A percentile compares a stretch with the other conserved stretches of the same genome.
Evolutionary conservation across 2,888 invertebrate genomes (phyloP).

Genomic region (Diarsia mendica): DNA sequence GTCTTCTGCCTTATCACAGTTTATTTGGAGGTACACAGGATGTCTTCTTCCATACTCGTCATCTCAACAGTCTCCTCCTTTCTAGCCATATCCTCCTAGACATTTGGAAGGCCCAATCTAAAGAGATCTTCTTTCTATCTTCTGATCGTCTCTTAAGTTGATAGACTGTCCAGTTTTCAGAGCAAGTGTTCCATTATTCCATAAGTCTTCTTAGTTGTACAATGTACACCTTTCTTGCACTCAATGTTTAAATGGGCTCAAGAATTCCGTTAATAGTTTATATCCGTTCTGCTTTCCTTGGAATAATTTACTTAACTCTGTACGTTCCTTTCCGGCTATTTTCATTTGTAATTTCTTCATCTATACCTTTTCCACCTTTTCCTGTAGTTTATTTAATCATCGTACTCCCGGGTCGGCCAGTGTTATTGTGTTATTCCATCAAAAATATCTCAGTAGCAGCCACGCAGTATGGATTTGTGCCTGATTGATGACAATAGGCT

Average conservation of each 20-base stretch:
- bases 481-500: too few species aligned
- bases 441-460: too few species aligned
- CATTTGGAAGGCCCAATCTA: not conserved
- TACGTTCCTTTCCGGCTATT: not conserved
- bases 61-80: not conserved
- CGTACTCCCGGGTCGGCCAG: not conserved
- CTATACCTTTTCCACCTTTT: not conserved
- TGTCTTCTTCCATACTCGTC: too few species aligned
- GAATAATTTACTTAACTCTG: constrained; percentile 17
- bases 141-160: not conserved
- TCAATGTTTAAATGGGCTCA: constrained; percentile 14
- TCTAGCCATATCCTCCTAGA: not conserved
- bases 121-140: not conserved
- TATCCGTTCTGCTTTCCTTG: constrained; percentile 40
- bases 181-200: not conserved
- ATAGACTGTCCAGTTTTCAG: not conserved
- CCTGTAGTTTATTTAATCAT: not conserved
- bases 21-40: not conserved
- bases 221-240: not conserved
- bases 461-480: too few species aligned
- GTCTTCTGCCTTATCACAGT: not conserved
- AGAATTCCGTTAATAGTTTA: constrained; percentile 42
- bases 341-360: constrained; percentile 20
- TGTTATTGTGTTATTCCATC: too few species aligned
- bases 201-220: not conserved